Base-by-base conservation (phyloP, 2,113 vertebrate genomes). In the Psilopogon haemacephalus region DNA sequence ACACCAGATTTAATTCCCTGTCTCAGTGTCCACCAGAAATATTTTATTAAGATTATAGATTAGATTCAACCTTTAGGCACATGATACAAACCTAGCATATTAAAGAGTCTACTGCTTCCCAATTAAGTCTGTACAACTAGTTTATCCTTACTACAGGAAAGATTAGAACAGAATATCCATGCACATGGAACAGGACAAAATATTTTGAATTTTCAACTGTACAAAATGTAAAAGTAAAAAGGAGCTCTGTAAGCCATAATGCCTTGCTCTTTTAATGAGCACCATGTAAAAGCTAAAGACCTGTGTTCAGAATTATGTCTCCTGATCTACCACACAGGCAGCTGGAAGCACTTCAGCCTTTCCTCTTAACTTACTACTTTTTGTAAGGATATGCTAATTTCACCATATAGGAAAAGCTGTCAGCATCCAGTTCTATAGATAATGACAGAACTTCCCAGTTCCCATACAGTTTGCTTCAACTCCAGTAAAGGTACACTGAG, bases 161-260 rank as follows among this genome's bases (percentile, higher is more conserved):
- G 5, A 46, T 15, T 15, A 35, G 1, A 71, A 78, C 18, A 48
- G 8, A 58, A 46, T 4, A 59, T 15, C 16, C 15, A 13, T 6
- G 3, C 11, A 27, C 38, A 40, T 23, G 2, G 3, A 73, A 59
- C 5, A 52, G 4, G 6, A 54, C 30, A 55, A 58, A 75, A 75
- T 10, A 60, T 3, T 72, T 6, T 50, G 15, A 9, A 10, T 12
- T 65, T 72, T 80, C 63, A 26, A 48, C 8, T 20, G 6, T 20
- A 44, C 11, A 33, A 67, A 80, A 52, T 0, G 0, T 18, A 9
- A 46, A 73, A 42, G 8, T 37, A 48, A 74, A 59, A 63, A 77
- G 5, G 5, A 59, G 6, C 2, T 11, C 37, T 21, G 1, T 1
- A 7, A 81, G 16, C 7, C 40, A 55, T 11, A 33, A 3, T 6